Evolutionary conservation across 2,888 invertebrate genomes (phyloP).

Genomic region (Zhuqinia jingwanae): DNA sequence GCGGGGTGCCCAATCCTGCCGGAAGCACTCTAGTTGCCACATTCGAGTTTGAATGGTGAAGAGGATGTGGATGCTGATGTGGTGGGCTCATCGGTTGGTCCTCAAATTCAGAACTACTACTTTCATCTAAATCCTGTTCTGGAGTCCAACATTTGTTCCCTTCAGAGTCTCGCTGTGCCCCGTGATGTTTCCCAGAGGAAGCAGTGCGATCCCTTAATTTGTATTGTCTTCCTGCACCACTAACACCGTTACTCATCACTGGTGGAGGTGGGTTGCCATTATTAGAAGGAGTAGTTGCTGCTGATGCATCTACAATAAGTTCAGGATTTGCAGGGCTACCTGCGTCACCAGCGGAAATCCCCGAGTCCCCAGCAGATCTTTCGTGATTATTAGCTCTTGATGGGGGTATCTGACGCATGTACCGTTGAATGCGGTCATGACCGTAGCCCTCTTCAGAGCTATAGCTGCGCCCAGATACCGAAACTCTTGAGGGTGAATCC

Average conservation of each 20-base stretch:
- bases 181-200: slow-evolving; percentile 52
- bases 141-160: slow-evolving; percentile 87
- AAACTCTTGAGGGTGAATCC: slow-evolving; percentile 83
- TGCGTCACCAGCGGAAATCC: slow-evolving; percentile 89
- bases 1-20: slow-evolving; percentile 68
- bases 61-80: slow-evolving; percentile 32
- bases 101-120: slow-evolving; percentile 82
- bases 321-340: slow-evolving; percentile 82
- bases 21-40: slow-evolving; percentile 59
- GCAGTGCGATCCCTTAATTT: slow-evolving; percentile 68
- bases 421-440: slow-evolving; percentile 80
- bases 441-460: slow-evolving; percentile 77
- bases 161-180: slow-evolving; percentile 27
- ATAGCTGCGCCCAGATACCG: slow-evolving; percentile 81
- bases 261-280: slow-evolving; percentile 77
- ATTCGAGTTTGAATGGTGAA: slow-evolving; percentile 50
- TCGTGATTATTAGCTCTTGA: slow-evolving; percentile 82
- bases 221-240: slow-evolving; percentile 77
- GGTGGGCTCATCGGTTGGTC: slow-evolving; percentile 70
- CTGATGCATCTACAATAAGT: slow-evolving; percentile 57
- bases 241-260: slow-evolving; percentile 79
- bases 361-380: slow-evolving; percentile 89
- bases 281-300: slow-evolving; percentile 45
- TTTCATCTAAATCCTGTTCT: slow-evolving; percentile 91
- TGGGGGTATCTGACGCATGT: slow-evolving; percentile 80